Conservation (phyloP, 2,888 invertebrate genomes). For the Thereva unica region DNA sequence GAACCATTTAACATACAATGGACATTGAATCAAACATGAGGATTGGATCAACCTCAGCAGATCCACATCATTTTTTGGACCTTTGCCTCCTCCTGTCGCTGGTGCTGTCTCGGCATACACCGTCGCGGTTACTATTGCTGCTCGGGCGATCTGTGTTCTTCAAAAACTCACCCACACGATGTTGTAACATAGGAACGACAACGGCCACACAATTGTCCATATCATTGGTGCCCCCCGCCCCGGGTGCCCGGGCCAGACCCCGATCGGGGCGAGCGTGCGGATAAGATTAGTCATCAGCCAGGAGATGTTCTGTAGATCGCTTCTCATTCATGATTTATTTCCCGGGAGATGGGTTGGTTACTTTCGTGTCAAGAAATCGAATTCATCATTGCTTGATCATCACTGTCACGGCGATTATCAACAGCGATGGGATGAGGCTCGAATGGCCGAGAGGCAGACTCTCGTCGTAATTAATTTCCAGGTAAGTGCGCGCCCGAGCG, state of each 20-base stretch:
- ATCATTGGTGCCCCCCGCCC: background rate
- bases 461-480: conserved; percentile 37
- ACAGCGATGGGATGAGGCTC: conserved; percentile 15
- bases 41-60: conserved; percentile 25
- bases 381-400: conserved; percentile 36
- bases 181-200: conserved; percentile 22
- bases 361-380: conserved; percentile 31
- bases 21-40: conserved; percentile 38
- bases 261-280: conserved; percentile 13
- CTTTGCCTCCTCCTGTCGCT: conserved; percentile 5
- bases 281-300: conserved; percentile 25
- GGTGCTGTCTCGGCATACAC: background rate
- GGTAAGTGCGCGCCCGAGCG: conserved; percentile 43
- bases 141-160: background rate
- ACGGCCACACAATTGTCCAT: conserved; percentile 33
- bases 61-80: conserved; percentile 25
- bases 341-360: conserved; percentile 19
- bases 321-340: conserved; percentile 32
- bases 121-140: background rate
- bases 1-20: conserved; percentile 41
- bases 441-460: conserved; percentile 38
- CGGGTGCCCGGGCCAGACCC: background rate
- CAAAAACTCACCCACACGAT: conserved; percentile 27
- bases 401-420: conserved; percentile 33
- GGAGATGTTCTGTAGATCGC: conserved; percentile 14